phyloP scores from a whole-genome alignment of 2,797 vertebrate species.

The Margarornis squamiger region DNA sequence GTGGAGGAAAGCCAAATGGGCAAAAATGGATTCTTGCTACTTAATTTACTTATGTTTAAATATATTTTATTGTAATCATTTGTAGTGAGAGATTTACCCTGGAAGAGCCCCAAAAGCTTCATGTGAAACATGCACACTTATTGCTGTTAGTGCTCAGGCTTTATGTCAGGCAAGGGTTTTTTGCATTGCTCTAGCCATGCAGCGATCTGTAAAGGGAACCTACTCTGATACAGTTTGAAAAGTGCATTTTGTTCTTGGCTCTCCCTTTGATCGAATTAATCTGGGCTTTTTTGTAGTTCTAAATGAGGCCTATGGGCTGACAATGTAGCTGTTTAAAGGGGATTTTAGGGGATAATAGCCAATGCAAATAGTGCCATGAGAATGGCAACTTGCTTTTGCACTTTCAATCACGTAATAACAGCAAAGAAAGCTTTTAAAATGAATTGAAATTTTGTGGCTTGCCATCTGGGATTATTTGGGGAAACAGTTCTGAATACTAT shows the following conservation, averaged over 20 bases:
- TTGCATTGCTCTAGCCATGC: conserved; percentile 78
- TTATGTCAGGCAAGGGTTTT: conserved; percentile 62
- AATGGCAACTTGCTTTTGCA: conserved; percentile 86
- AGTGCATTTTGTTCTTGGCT: conserved; percentile 91
- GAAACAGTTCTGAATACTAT: conserved; percentile 79
- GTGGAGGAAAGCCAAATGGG: conserved; percentile 72
- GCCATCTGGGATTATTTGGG: conserved; percentile 84
- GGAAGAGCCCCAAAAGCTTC: conserved; percentile 35
- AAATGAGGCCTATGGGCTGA: conserved; percentile 86
- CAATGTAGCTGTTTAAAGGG: conserved; percentile 93
- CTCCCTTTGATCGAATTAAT: conserved; percentile 92
- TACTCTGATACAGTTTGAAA: conserved; percentile 89
- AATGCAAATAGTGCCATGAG: conserved; percentile 95
- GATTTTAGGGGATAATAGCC: conserved; percentile 90
- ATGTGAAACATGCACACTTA: conserved; percentile 56
- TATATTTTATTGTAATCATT: conserved; percentile 58
- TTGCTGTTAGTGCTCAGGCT: conserved; percentile 59
- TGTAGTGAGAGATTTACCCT: conserved; percentile 43
- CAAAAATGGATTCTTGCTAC: neutral
- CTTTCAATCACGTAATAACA: conserved; percentile 83
- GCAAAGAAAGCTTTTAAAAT: conserved; percentile 84
- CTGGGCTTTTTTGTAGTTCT: conserved; percentile 88
- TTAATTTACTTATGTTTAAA: conserved; percentile 65
- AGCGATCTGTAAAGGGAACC: conserved; percentile 85
- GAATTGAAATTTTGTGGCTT: conserved; percentile 85